A percentile compares a stretch with the other conserved stretches of the same genome.
Evolutionary conservation across 2,888 invertebrate genomes (phyloP).

Genomic region (Arge pagana): DNA sequence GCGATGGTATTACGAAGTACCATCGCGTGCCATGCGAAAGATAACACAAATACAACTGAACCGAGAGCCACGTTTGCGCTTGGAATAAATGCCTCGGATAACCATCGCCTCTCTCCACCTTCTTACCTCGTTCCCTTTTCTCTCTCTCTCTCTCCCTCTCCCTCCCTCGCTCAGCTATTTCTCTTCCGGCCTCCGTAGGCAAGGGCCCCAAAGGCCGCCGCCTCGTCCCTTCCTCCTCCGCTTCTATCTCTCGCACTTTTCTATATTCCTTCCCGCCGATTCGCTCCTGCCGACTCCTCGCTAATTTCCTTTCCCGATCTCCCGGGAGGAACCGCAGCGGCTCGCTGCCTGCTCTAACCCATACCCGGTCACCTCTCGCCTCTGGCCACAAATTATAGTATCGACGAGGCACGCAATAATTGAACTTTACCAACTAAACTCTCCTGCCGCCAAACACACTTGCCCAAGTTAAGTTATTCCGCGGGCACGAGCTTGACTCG

Average conservation of each 20-base stretch:
- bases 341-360: too few relatives aligned
- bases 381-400: conserved; percentile 4
- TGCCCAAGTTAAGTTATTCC: too few relatives aligned
- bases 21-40: conserved; percentile 35
- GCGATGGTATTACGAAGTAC: conserved; percentile 38
- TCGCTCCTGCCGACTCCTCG: too few relatives aligned
- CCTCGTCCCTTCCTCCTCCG: background rate
- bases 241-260: conserved; percentile 29
- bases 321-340: too few relatives aligned
- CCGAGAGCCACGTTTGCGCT: conserved; percentile 14
- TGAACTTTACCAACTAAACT: conserved; percentile 7
- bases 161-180: background rate
- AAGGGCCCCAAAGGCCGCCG: too few relatives aligned
- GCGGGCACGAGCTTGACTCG: too few relatives aligned
- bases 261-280: conserved; percentile 20
- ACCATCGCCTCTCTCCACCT: conserved; percentile 24
- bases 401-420: conserved; percentile 9
- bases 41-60: conserved; percentile 32
- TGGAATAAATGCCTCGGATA: conserved; percentile 38
- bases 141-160: background rate
- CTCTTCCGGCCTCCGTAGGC: too few relatives aligned
- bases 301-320: background rate
- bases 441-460: background rate
- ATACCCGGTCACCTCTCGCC: too few relatives aligned
- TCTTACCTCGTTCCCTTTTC: background rate